These are phyloP conservation scores for Sylvia borin DNA, from an alignment of 2,797 vertebrate species.

Conservation along the genomic window DNA sequence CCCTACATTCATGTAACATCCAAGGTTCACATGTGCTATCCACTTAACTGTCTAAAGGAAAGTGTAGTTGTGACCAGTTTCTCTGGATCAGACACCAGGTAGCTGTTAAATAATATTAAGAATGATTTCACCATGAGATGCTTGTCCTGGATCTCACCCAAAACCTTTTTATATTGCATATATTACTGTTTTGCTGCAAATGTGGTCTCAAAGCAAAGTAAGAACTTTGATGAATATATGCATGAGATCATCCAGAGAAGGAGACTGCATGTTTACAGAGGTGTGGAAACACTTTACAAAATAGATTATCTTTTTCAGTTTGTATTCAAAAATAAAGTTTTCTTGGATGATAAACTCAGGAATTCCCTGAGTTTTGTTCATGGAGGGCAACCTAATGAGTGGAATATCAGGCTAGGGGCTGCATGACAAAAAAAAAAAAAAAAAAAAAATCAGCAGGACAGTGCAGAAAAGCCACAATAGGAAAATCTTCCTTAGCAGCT, in stretches of 20 bases:
- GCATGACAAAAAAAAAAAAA: background rate
- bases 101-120: conserved; percentile 27
- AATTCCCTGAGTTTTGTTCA: background rate
- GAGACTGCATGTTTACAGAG: conserved; percentile 21
- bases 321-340: conserved; percentile 48
- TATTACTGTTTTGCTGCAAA: conserved; percentile 11
- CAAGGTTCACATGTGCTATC: background rate
- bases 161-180: background rate
- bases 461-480: background rate
- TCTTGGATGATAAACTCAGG: background rate
- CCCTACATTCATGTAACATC: background rate
- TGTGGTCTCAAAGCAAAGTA: conserved; percentile 21
- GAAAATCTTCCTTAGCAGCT: background rate
- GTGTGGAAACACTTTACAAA: conserved; percentile 36
- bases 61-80: background rate
- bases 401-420: background rate
- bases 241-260: background rate
- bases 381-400: background rate
- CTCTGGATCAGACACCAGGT: conserved; percentile 1
- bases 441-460: background rate
- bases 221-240: conserved; percentile 23
- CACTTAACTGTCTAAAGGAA: background rate
- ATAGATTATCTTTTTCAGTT: background rate
- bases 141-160: conserved; percentile 9
- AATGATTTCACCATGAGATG: conserved; percentile 27